Conservation (phyloP, 2,888 invertebrate species). For the Phlogophora meticulosa region DNA sequence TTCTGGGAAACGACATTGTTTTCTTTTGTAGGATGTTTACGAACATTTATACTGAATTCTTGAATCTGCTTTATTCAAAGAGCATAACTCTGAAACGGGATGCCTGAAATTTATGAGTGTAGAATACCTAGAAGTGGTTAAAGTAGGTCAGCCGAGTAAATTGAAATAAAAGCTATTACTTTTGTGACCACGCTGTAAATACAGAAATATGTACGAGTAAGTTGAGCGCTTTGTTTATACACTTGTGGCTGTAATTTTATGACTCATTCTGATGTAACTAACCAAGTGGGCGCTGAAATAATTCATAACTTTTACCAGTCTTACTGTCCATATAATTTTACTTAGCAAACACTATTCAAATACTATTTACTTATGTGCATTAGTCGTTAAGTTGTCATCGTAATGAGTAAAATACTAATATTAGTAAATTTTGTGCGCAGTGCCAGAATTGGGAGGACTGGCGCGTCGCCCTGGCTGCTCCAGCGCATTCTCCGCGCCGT, state of each 20-base stretch:
- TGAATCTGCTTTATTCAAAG: constrained; percentile 21
- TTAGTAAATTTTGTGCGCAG: constrained; percentile 66
- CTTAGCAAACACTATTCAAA: no score
- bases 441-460: constrained; percentile 86
- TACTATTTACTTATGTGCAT: background rate
- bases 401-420: constrained; percentile 12
- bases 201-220: constrained; percentile 18
- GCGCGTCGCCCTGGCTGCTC: constrained; percentile 91
- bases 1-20: constrained; percentile 34
- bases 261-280: constrained; percentile 8
- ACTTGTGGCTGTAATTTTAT: constrained; percentile 18
- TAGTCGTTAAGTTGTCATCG: background rate
- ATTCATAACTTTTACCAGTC: background rate
- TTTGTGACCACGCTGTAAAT: constrained; percentile 21
- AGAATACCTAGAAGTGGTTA: background rate
- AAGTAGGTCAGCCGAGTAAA: constrained; percentile 33
- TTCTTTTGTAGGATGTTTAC: constrained; percentile 23
- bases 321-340: no score
- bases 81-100: constrained; percentile 9
- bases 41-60: constrained; percentile 16
- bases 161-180: constrained; percentile 24
- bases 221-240: background rate
- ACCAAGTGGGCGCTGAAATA: constrained; percentile 4
- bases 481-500: constrained; percentile 92
- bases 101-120: constrained; percentile 31